Percentiles rank a stretch among this genome's conserved stretches.
Evolutionary conservation across 2,113 vertebrate genomes (phyloP).

Genomic region (Clupea harengus): DNA sequence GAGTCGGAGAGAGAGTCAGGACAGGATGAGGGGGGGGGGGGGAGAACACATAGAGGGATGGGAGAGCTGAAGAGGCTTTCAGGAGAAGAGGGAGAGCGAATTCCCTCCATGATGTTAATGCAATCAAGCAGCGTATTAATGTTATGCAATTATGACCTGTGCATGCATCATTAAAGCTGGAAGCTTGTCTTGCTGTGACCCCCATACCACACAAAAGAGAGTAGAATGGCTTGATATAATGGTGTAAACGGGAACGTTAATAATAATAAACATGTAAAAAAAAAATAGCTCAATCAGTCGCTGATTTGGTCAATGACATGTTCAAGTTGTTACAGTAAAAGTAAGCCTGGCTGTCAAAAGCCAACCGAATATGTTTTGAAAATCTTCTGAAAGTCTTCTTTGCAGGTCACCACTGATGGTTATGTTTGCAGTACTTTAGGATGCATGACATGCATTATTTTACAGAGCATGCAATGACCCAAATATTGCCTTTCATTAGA

Average conservation of each 20-base stretch:
- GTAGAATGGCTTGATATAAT: background rate
- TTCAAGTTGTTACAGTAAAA: background rate
- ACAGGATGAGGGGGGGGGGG: background rate
- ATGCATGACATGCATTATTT: background rate
- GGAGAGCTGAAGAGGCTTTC: background rate
- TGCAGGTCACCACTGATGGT: background rate
- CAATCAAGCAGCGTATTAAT: conserved; percentile 17
- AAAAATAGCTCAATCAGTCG: background rate
- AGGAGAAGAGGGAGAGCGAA: background rate
- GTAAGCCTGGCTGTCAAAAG: background rate
- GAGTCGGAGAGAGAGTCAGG: background rate
- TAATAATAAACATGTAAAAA: background rate
- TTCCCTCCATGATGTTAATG: background rate
- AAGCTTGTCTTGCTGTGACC: background rate
- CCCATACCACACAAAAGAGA: background rate
- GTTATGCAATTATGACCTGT: background rate
- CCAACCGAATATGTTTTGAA: background rate
- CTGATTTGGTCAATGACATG: background rate
- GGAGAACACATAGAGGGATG: background rate
- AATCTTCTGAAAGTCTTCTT: background rate
- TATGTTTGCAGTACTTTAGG: background rate
- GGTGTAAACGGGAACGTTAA: too few species aligned
- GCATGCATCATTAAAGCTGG: background rate
- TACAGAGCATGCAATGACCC: background rate
- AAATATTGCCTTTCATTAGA: background rate